Base-by-base conservation (phyloP, 2,888 invertebrate species). In the Phorcus lineatus region DNA sequence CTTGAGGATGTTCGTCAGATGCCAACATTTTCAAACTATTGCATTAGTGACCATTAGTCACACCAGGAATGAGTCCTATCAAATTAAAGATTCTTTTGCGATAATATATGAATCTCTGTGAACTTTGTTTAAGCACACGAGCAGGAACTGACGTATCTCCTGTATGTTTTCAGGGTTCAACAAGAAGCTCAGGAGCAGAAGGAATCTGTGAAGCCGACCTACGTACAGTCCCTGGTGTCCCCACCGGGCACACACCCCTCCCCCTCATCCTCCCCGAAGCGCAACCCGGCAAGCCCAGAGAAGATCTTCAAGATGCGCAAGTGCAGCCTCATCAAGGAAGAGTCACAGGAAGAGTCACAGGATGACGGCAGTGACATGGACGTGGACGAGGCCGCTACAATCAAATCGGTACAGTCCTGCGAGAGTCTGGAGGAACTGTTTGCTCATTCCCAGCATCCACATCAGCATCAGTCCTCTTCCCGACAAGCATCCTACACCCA, bases 241-340 rank as follows among this genome's bases (percentile, higher is more conserved):
- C 91, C 92, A 0, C 90, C 90, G 4, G 91, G 91, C 11, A 87
- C 88, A 17, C 90, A 90, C 75, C 89, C 90, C 3, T 83, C 88
- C 40, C 85, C 90, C 3, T 85, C 86, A 2, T 81, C 87, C 16
- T 81, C 86, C n/a, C 62, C 82, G 9, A 22, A 54, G 9, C 62
- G n/a, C 11, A 76, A 70, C 28, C 74, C 53, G 28, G 78, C 74
- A 22, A 31, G 62, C 31, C 66, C 67, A 0, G 62, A 74, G 22
- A 74, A 74, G 54, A 24, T 67, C 57, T 62, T 95, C 94, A 95
- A 97, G 77, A 95, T 95, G 31, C 95, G 97, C 77, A 97, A 97
- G 91, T 98, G 97, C 94, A 97, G 97, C 90, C 97, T 98, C 89
- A 97, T 98, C 28, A 96, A 97, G 88, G 98, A 98, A 92, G 98